Percentiles rank a stretch among this genome's conserved stretches.
Evolutionary conservation across 1,140 invertebrate genomes (phyloP).

Genomic region (Drosophila dunni): DNA sequence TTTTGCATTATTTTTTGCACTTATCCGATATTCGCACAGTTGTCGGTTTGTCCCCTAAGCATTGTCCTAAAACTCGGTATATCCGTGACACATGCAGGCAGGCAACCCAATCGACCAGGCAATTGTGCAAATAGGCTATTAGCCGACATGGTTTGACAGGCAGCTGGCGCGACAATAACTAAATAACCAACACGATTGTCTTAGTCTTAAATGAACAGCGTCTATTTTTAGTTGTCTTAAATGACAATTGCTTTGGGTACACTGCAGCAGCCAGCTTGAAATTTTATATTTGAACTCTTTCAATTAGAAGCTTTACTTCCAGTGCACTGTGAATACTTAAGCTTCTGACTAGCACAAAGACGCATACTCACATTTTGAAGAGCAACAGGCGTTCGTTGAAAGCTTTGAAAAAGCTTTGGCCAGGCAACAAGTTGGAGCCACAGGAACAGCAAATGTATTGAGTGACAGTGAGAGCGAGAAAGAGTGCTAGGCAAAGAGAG

Average conservation of each 20-base stretch:
- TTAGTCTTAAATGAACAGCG: constrained; percentile 3
- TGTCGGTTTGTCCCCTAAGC: constrained; percentile 34
- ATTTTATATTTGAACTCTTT: neutral
- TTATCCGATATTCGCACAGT: constrained; percentile 68
- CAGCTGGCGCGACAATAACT: constrained; percentile 19
- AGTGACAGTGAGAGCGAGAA: constrained; percentile 14
- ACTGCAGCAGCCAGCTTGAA: neutral
- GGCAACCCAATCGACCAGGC: constrained; percentile 34
- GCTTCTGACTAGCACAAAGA: constrained; percentile 8
- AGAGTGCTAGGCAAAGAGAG: constrained; percentile 10
- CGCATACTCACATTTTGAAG: neutral
- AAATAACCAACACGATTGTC: constrained; percentile 15
- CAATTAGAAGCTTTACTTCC: neutral
- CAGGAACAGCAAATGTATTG: constrained; percentile 27
- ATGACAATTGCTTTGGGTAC: constrained; percentile 1
- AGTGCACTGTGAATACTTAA: constrained; percentile 1
- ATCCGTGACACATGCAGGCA: constrained; percentile 9
- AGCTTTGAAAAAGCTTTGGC: constrained; percentile 44
- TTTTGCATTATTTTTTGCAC: constrained; percentile 52
- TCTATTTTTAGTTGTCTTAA: constrained; percentile 1
- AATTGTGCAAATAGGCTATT: constrained; percentile 75
- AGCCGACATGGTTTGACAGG: constrained; percentile 40
- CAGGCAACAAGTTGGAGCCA: constrained; percentile 53
- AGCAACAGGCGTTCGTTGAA: constrained; percentile 39
- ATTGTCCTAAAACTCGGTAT: constrained; percentile 43